Base-by-base conservation (phyloP, 2,888 invertebrate species). In the Caradrina kadenii region DNA sequence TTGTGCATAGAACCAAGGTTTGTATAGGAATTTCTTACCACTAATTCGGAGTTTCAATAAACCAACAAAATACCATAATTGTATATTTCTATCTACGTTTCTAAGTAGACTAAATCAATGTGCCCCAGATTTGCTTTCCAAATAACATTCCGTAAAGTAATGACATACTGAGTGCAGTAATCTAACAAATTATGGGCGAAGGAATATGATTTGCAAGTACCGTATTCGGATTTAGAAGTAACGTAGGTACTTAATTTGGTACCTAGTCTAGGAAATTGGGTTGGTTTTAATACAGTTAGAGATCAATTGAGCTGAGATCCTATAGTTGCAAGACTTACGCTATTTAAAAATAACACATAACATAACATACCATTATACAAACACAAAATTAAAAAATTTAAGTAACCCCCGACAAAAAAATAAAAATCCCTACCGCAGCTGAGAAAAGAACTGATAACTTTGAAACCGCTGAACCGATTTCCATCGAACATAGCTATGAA, bases 141-240 rank as follows among this genome's bases (percentile, higher is more conserved):
- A 69, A 70, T 76, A 60, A 69, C 72, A 83, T 77, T 73, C 67
- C 70, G n/a, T 8, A 54, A 21, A 35, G 54, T 74, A 81, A 81
- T 72, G 50, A 69, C 39, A 21, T n/a, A n/a, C 35, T 48, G 63
- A 82, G 75, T 79, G 79, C 70, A 42, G 65, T 64, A 70, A 67
- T 81, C 66, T 64, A 10, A 53, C 45, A 48, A 67, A 67, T 68
- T 65, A 69, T 60, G 50, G n/a, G n/a, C 31, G 49, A 21, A 52
- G 53, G 8, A n/a, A 55, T 69, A 71, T 65, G 65, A 72, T 83
- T 78, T 84, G 65, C 65, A 50, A 65, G 63, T 66, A 83, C 72
- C 63, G 72, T 72, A 78, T 54, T 69, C 42, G 26, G 68, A 70
- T 69, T 64, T 31, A 45, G 59, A 49, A 66, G n/a, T 50, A 58